Percentiles rank a stretch among this genome's conserved stretches.
These are phyloP conservation scores for Copsychus sechellarum DNA, from an alignment of 2,113 vertebrate genomes.

Conservation along the genomic window DNA sequence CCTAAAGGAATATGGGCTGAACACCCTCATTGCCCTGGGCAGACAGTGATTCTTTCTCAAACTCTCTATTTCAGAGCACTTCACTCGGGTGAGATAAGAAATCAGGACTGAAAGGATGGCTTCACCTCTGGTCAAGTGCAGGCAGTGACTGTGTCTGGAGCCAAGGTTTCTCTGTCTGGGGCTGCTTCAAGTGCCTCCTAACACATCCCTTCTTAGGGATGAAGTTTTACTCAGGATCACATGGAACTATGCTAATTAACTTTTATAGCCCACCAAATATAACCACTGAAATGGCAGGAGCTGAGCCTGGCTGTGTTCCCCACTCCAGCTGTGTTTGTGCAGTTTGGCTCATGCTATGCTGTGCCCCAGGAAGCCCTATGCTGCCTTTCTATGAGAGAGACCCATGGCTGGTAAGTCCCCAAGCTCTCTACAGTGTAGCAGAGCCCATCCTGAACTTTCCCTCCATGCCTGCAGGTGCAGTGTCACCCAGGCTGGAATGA, in stretches of 20 bases:
- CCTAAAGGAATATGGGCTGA: not conserved
- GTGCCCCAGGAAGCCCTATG: not conserved
- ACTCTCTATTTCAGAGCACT: not conserved
- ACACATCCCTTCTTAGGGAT: not conserved
- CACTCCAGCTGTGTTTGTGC: not conserved
- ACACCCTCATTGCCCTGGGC: not conserved
- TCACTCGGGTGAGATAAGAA: not conserved
- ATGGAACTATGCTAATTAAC: not conserved
- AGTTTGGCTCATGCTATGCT: accelerated
- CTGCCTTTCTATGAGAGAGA: not conserved
- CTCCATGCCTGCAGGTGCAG: not conserved
- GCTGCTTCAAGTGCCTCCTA: not conserved
- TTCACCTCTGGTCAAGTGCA: not conserved
- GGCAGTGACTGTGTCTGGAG: not conserved
- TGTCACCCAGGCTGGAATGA: not conserved
- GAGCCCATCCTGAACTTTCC: not conserved
- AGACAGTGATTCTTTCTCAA: not conserved
- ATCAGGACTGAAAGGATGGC: not conserved
- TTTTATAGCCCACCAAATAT: not conserved
- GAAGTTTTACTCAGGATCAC: not conserved
- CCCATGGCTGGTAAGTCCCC: not conserved
- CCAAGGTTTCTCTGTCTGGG: not conserved
- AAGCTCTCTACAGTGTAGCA: not conserved
- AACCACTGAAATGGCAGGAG: not conserved
- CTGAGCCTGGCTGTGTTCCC: not conserved